Evolutionary conservation across 2,888 invertebrate species (phyloP).

Genomic region (Drosophila suboccidentalis): DNA sequence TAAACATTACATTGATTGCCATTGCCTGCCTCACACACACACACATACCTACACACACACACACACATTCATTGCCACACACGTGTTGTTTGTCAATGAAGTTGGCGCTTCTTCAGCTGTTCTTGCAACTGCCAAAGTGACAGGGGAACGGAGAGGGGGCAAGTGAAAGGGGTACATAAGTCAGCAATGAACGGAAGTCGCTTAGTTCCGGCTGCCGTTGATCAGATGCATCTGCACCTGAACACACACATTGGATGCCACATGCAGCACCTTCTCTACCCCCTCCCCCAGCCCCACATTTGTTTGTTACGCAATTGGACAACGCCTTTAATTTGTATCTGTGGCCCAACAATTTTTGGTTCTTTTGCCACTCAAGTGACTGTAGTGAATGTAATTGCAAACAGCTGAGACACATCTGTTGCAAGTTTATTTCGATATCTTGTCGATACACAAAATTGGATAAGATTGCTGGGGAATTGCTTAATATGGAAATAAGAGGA

Average conservation of each 20-base stretch:
- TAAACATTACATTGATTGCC: slow-evolving; percentile 75
- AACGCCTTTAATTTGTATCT: slow-evolving; percentile 68
- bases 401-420: slow-evolving; percentile 78
- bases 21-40: slow-evolving; percentile 51
- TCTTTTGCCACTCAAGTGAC: slow-evolving; percentile 40
- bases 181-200: slow-evolving; percentile 63
- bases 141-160: not conserved
- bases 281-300: not conserved
- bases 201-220: slow-evolving; percentile 67
- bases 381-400: slow-evolving; percentile 58
- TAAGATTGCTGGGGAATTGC: slow-evolving; percentile 19
- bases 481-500: not conserved
- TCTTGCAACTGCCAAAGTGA: slow-evolving; percentile 2
- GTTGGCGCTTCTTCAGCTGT: slow-evolving; percentile 47
- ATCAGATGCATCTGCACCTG: slow-evolving; percentile 53
- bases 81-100: slow-evolving; percentile 78
- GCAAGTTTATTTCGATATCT: slow-evolving; percentile 45
- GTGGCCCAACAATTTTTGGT: slow-evolving; percentile 33
- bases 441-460: slow-evolving; percentile 31
- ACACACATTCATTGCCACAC: slow-evolving; percentile 42
- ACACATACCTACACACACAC: slow-evolving; percentile 16
- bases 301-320: slow-evolving; percentile 63
- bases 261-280: slow-evolving; percentile 7
- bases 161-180: not conserved
- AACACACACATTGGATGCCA: slow-evolving; percentile 41